A percentile compares a stretch with the other conserved stretches of the same genome.
phyloP scores from a whole-genome alignment of 2,888 invertebrate genomes.

The Stenotaenia linearis region DNA sequence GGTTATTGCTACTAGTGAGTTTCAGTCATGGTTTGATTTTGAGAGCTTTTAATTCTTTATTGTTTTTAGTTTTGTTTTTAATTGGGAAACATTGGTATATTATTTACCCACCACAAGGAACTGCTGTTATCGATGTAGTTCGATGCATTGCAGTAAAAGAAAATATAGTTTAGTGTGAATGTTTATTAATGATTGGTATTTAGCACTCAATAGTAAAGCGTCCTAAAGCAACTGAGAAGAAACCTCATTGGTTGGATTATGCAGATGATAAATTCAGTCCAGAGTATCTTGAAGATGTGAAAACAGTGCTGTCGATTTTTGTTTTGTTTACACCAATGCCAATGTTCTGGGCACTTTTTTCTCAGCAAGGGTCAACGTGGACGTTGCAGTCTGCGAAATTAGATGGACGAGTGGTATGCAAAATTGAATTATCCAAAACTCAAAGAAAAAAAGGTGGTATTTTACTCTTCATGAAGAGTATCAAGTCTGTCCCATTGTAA shows the following conservation, averaged over 20 bases:
- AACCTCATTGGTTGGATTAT: constrained; percentile 51
- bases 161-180: neutral
- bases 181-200: neutral
- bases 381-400: constrained; percentile 49
- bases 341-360: constrained; percentile 55
- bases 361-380: constrained; percentile 52
- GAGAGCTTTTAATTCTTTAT: neutral
- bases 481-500: too few species aligned
- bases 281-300: constrained; percentile 47
- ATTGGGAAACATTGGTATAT: constrained; percentile 70
- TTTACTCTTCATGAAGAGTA: too few species aligned
- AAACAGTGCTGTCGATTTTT: constrained; percentile 45
- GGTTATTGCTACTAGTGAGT: constrained; percentile 50
- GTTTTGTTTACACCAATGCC: constrained; percentile 50
- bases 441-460: too few species aligned
- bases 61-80: constrained; percentile 61
- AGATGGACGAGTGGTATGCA: constrained; percentile 42
- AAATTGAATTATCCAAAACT: neutral
- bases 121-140: constrained; percentile 69
- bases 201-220: neutral
- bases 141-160: constrained; percentile 65
- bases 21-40: neutral
- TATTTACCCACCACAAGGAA: constrained; percentile 72
- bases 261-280: constrained; percentile 49
- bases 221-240: neutral